These are phyloP conservation scores for Oplegnathus fasciatus DNA, from an alignment of 2,113 vertebrate genomes.

Conservation along the genomic window DNA sequence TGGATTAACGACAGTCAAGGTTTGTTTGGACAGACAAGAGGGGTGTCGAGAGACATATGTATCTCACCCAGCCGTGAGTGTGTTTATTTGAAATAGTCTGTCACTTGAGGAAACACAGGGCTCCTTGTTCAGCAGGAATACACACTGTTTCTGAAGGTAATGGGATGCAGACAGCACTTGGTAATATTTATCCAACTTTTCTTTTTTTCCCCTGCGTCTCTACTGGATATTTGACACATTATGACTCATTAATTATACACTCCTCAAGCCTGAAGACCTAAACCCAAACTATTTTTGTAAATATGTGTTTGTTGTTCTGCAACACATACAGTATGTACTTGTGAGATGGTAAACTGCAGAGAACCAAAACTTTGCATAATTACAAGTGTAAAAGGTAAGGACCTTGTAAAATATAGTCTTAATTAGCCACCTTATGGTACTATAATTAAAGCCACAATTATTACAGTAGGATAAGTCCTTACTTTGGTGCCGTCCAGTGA, in stretches of 20 bases:
- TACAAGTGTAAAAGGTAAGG: not conserved
- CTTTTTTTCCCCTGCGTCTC: not conserved
- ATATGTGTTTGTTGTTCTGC: not conserved
- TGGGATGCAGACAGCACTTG: conserved; percentile 1
- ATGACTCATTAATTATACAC: conserved; percentile 2
- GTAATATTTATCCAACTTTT: conserved; percentile 8
- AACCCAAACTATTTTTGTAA: not conserved
- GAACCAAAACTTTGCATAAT: not conserved
- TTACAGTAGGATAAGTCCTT: not conserved
- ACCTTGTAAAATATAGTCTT: too few relatives aligned
- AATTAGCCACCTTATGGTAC: not conserved
- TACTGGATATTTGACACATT: not conserved
- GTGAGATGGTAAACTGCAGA: not conserved
- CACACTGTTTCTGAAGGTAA: conserved; percentile 5
- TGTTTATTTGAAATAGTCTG: conserved; percentile 67
- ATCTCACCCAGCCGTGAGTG: conserved; percentile 46
- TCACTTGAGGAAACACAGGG: conserved; percentile 60
- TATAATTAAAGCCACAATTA: not conserved
- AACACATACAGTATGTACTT: too few relatives aligned
- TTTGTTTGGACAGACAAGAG: conserved; percentile 66
- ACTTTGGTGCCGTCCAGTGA: not conserved
- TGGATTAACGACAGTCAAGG: not conserved
- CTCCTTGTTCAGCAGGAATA: conserved; percentile 48
- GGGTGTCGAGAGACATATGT: conserved; percentile 34
- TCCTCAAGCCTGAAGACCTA: not conserved